These are phyloP conservation scores for Morphnarchus princeps DNA, from an alignment of 2,113 vertebrate genomes.

Conservation along the genomic window DNA sequence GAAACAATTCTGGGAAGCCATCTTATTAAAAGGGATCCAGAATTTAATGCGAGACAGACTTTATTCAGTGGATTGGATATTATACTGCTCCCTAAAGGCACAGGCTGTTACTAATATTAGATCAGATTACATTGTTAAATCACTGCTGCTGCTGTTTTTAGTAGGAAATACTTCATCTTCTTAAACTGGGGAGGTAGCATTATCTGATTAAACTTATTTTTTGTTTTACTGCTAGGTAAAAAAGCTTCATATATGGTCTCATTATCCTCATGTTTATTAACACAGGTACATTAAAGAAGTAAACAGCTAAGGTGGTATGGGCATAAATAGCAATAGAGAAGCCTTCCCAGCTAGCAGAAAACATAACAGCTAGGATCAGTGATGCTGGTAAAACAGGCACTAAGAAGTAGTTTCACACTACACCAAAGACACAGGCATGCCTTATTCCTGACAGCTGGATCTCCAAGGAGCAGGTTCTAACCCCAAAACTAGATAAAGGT, in stretches of 20 bases:
- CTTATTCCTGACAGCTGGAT: background rate
- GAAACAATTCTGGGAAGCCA: slow-evolving; percentile 34
- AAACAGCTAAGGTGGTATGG: background rate
- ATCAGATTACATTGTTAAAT: slow-evolving; percentile 52
- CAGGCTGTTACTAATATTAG: slow-evolving; percentile 37
- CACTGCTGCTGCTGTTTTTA: background rate
- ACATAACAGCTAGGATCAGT: background rate
- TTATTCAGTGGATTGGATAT: background rate
- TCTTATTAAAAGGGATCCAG: slow-evolving; percentile 1
- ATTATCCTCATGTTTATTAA: background rate
- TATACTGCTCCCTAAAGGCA: slow-evolving; percentile 23
- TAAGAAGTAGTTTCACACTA: background rate
- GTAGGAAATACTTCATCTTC: slow-evolving; percentile 36
- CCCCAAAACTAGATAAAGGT: background rate
- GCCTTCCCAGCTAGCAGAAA: background rate
- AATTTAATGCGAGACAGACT: background rate
- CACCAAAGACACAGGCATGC: background rate
- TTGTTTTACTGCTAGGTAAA: background rate
- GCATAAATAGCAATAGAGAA: background rate
- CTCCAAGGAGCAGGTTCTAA: background rate
- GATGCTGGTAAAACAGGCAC: background rate
- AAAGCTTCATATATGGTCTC: background rate
- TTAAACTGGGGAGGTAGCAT: background rate
- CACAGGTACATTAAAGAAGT: background rate
- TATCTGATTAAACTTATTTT: background rate